Evolutionary conservation across 2,113 vertebrate species (phyloP), one percentile per base, ranked within the genome.

Genomic region (Burhinus bistriatus): DNA sequence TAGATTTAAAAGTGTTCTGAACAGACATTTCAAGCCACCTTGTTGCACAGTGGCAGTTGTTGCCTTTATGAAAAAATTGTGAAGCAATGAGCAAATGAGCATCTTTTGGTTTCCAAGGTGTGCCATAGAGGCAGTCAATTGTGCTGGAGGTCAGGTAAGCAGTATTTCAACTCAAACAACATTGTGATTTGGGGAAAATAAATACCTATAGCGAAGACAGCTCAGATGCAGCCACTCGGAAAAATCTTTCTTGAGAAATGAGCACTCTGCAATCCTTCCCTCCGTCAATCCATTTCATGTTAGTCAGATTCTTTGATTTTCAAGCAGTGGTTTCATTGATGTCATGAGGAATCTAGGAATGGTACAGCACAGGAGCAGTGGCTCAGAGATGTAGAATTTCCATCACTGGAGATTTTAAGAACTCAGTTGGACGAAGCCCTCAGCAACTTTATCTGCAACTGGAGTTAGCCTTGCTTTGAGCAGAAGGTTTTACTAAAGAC

Each of bases 31-130:
- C 66, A 83, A 69, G 47, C 14, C 32, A 11, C 36, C 42, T 44
- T 20, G 15, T 54, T 68, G 27, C 34, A 47, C 0, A 0, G 45
- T 44, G 78, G 21, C 23, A 11, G 15, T 11, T 75, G n/a, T 9
- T 77, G 51, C 71, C 47, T 66, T 71, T 61, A 34, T 65, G 26
- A 40, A 42, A 62, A 15, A 7, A 27, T 32, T 40, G 27, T 9
- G 61, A 94, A 76, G 62, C 32, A 40, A 3, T 9, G 19, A 40
- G 32, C 34, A 27, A 40, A 3, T 9, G 19, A 40, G 32, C 34
- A 27, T 9, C 17, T 59, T 64, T 19, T 55, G 21, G 44, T 45
- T 62, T 26, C 62, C n/a, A 27, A 36, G 29, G 3, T 85, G 57
- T 38, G 70, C 32, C 38, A 17, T 15, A 17, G 42, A 27, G 65